A percentile compares a stretch with the other conserved stretches of the same genome.
Evolutionary conservation across 2,888 invertebrate species (phyloP).

Genomic region (Hemithea aestivaria): DNA sequence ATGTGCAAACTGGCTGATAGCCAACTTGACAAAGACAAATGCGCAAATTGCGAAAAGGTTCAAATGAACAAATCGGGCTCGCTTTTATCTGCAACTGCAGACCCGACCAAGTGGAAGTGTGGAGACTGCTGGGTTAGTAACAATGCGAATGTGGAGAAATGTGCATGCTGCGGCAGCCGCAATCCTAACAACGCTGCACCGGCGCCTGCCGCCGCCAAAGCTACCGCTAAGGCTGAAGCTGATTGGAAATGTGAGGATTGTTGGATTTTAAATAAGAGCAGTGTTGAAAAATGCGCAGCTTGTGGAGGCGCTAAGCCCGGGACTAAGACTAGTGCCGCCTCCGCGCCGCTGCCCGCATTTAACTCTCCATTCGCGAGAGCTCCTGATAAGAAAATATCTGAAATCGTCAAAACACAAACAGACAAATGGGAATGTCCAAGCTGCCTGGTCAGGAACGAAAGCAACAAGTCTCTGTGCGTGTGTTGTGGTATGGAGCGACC

Average conservation of each 20-base stretch:
- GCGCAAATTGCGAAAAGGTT: too few relatives aligned
- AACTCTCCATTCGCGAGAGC: constrained; percentile 5
- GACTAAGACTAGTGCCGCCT: constrained; percentile 14
- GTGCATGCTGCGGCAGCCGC: constrained; percentile 47
- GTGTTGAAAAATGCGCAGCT: constrained; percentile 45
- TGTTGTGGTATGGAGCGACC: constrained; percentile 52
- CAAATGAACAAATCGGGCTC: constrained; percentile 1
- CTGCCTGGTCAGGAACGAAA: constrained; percentile 57
- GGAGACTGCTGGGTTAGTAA: constrained; percentile 49
- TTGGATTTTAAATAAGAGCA: constrained; percentile 46
- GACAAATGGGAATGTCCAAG: constrained; percentile 56
- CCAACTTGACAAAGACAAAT: too few relatives aligned
- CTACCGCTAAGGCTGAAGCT: constrained; percentile 3
- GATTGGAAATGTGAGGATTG: constrained; percentile 44
- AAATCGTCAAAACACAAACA: constrained; percentile 40
- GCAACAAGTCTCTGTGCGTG: constrained; percentile 42
- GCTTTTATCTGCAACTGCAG: constrained; percentile 3
- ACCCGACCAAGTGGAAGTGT: constrained; percentile 33
- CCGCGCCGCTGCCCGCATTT: constrained; percentile 2
- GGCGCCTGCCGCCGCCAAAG: constrained; percentile 6
- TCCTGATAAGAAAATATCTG: constrained; percentile 33
- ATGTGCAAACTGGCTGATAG: not conserved
- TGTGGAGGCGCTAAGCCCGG: constrained; percentile 42
- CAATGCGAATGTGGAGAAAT: constrained; percentile 40
- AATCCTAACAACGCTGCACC: constrained; percentile 5